Percentiles rank a stretch among this genome's conserved stretches.
Conservation (phyloP, 1,140 invertebrate genomes). For the Melitaea cinxia region DNA sequence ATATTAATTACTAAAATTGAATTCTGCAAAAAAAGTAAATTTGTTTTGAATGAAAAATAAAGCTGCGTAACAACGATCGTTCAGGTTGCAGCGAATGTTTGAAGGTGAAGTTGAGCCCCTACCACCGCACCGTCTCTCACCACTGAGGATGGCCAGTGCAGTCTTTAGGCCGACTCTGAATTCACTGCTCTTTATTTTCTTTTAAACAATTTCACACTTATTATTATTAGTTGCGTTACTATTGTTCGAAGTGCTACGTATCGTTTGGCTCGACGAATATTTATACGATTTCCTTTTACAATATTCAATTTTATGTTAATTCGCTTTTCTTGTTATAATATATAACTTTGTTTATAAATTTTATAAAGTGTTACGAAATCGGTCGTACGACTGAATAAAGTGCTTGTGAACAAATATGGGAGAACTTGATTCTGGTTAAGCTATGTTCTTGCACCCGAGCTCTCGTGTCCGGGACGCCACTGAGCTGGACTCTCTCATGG, state of each 20-base stretch:
- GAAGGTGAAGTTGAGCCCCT: conserved; percentile 46
- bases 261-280: background rate
- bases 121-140: conserved; percentile 41
- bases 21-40: background rate
- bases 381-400: conserved; percentile 12
- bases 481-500: conserved; percentile 68
- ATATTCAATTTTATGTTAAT: background rate
- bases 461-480: conserved; percentile 67
- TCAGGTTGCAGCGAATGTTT: conserved; percentile 20
- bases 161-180: conserved; percentile 55
- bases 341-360: background rate
- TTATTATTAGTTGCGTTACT: conserved; percentile 10
- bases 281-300: background rate
- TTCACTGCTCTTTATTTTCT: conserved; percentile 33
- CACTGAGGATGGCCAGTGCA: conserved; percentile 42
- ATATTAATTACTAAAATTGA: background rate
- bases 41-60: background rate
- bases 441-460: conserved; percentile 76
- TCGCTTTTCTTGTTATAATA: background rate
- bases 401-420: conserved; percentile 63
- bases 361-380: background rate
- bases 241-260: conserved; percentile 25
- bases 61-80: background rate
- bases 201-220: conserved; percentile 18
- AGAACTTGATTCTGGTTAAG: conserved; percentile 73